Evolutionary conservation across 1,140 invertebrate species (phyloP), one percentile per base, ranked within the genome.

Genomic region (Dendroctonus valens): DNA sequence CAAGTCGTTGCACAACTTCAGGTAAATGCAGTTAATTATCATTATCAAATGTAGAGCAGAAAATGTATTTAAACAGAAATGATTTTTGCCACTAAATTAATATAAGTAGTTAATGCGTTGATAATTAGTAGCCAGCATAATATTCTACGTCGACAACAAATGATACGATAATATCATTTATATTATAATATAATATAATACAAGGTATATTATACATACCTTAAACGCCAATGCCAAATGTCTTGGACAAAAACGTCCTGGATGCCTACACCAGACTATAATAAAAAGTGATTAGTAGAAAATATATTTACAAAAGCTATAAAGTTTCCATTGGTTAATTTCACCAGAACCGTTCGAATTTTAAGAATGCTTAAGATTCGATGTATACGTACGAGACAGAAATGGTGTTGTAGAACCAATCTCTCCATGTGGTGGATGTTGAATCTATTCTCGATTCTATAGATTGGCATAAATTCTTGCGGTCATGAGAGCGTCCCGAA

Each of bases 401-500:
- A 11, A 93, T 82, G 71, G 91, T 91, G 64, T 91, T 91, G 79
- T 91, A 93, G 59, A 94, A 84, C 91, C 91, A 93, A 5, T 89
- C 87, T 65, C 85, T 84, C 92, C 92, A 94, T 0, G 89, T 88
- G 49, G 84, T 86, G 55, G 87, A 84, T 2, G 88, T 84, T 7
- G 83, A 83, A 75, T 92, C 90, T 65, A 92, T 90, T 59, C 90
- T 85, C 9, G 89, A 88, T 73, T 92, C 91, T 3, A 93, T 84
- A 69, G 85, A 86, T 49, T 90, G 85, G 75, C 92, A 95, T n/a
- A 93, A 82, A 42, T 86, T 85, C 75, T 90, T 89, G 2, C 92
- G 83, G 77, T 94, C 92, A 72, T 96, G 92, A 26, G 91, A 93
- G 48, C 90, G 83, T 0, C 92, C 93, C 3, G 91, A 93, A 39